Conservation (phyloP, 2,888 invertebrate genomes). For the Drosophila mettleri region DNA sequence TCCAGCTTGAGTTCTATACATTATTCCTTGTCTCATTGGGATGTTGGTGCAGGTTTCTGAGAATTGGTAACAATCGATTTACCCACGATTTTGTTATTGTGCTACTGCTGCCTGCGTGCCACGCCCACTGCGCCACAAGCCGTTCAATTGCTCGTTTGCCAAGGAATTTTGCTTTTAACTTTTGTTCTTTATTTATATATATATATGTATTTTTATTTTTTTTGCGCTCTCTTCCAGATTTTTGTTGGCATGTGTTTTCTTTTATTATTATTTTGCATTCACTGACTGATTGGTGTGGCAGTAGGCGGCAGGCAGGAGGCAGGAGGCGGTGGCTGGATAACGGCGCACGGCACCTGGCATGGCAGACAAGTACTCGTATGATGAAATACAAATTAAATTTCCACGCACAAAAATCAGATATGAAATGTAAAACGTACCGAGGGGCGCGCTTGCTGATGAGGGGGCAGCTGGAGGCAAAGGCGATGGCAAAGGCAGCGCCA, state of each 20-base stretch:
- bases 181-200: slow-evolving; percentile 39
- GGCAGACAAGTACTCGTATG: slow-evolving; percentile 59
- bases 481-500: background rate
- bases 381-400: slow-evolving; percentile 79
- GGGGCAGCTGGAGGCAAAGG: too few species aligned
- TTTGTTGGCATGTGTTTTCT: slow-evolving; percentile 32
- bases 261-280: slow-evolving; percentile 11
- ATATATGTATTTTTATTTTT: slow-evolving; percentile 27
- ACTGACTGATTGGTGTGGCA: slow-evolving; percentile 18
- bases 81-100: slow-evolving; percentile 23
- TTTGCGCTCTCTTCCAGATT: slow-evolving; percentile 3
- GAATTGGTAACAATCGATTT: slow-evolving; percentile 21
- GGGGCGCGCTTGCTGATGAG: background rate
- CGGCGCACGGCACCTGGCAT: slow-evolving; percentile 19
- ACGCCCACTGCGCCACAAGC: slow-evolving; percentile 30
- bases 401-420: slow-evolving; percentile 75
- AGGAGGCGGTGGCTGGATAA: slow-evolving; percentile 3
- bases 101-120: slow-evolving; percentile 13
- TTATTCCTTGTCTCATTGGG: slow-evolving; percentile 1
- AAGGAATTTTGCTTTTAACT: slow-evolving; percentile 55
- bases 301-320: slow-evolving; percentile 28
- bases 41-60: background rate
- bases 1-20: background rate
- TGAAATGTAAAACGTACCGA: slow-evolving; percentile 72
- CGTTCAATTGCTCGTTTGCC: slow-evolving; percentile 63